Evolutionary conservation across 1,140 invertebrate species (phyloP).

Genomic region (Anoplophora glabripennis): DNA sequence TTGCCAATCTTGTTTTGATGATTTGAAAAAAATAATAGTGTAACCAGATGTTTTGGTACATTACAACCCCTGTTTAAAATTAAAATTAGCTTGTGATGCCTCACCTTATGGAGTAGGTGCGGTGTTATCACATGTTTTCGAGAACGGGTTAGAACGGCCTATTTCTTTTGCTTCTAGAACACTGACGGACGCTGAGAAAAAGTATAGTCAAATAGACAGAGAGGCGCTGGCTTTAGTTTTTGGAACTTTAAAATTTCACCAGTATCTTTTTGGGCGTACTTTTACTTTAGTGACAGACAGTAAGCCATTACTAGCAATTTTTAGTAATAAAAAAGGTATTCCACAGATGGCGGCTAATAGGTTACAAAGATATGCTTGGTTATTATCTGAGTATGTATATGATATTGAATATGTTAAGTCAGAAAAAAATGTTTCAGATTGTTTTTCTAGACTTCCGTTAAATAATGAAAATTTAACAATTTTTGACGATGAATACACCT

Average conservation of each 20-base stretch:
- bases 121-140: constrained; percentile 29
- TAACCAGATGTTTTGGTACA: constrained; percentile 32
- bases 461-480: not conserved
- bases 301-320: constrained; percentile 51
- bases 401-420: constrained; percentile 37
- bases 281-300: constrained; percentile 55
- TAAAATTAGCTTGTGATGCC: constrained; percentile 30
- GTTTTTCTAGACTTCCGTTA: constrained; percentile 37
- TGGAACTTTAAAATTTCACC: constrained; percentile 54
- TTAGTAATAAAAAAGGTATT: constrained; percentile 42
- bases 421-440: constrained; percentile 32
- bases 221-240: constrained; percentile 56
- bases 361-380: constrained; percentile 44
- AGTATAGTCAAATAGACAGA: constrained; percentile 55
- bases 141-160: constrained; percentile 43
- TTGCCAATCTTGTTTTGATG: constrained; percentile 31
- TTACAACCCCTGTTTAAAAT: constrained; percentile 26
- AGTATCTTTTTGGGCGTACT: constrained; percentile 52
- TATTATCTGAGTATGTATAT: constrained; percentile 43
- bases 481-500: not conserved
- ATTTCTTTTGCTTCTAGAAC: constrained; percentile 51
- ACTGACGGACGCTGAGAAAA: constrained; percentile 49
- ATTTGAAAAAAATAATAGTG: constrained; percentile 35
- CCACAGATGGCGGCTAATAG: constrained; percentile 38
- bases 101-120: constrained; percentile 32